Conservation (phyloP, 1,140 invertebrate genomes). For the Drosophila melanica region DNA sequence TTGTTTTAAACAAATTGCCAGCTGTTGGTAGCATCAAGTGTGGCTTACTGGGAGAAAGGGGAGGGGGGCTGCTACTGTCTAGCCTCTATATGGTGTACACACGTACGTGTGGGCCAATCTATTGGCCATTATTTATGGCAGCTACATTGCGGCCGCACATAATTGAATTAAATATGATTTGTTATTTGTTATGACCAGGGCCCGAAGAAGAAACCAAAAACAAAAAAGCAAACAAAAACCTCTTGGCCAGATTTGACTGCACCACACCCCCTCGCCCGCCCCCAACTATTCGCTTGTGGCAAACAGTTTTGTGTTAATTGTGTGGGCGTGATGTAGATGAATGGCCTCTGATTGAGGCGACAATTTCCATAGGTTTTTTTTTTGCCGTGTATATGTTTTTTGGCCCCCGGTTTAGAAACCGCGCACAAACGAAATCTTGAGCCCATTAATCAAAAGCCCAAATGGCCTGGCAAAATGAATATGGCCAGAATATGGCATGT, state of each 20-base stretch:
- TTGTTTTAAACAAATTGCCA: too few species aligned
- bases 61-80: slow-evolving; percentile 1
- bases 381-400: background rate
- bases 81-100: slow-evolving; percentile 6
- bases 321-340: slow-evolving; percentile 78
- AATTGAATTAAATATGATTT: slow-evolving; percentile 79
- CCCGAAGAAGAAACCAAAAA: slow-evolving; percentile 10
- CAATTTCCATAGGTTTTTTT: slow-evolving; percentile 33
- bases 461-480: slow-evolving; percentile 12
- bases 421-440: slow-evolving; percentile 14
- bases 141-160: slow-evolving; percentile 69
- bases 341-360: slow-evolving; percentile 63
- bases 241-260: slow-evolving; percentile 3
- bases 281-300: background rate
- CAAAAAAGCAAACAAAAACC: background rate
- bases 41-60: background rate
- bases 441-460: slow-evolving; percentile 47
- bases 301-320: slow-evolving; percentile 67
- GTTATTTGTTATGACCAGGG: slow-evolving; percentile 41
- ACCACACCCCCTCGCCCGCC: too few species aligned
- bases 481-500: slow-evolving; percentile 18
- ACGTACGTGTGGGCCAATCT: slow-evolving; percentile 16
- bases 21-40: background rate
- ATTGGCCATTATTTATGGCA: slow-evolving; percentile 72
- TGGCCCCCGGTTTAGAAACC: slow-evolving; percentile 7